Evolutionary conservation across 2,797 vertebrate species (phyloP), one percentile per base, ranked within the genome.

Genomic region (Alectoris magna): DNA sequence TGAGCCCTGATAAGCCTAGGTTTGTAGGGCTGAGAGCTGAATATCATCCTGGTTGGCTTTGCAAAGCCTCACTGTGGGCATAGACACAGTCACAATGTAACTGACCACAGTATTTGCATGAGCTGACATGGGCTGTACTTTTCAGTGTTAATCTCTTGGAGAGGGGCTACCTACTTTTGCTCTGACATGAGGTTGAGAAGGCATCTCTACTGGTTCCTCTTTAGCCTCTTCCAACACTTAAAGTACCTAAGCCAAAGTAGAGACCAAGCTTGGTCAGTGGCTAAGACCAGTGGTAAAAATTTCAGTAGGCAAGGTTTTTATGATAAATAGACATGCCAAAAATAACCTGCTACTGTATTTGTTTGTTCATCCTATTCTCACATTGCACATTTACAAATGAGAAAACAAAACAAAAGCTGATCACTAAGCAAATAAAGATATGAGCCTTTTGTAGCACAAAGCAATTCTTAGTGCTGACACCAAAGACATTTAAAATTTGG

Each of bases 71-170:
- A 3, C 11, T 13, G 36, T 44, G 49, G 36, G 26, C 36, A 27
- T 0, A 1, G n/a, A 21, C 24, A 31, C 48, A 55, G 59, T 4
- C 10, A 58, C 15, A 4, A 3, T 6, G 34, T 64, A 78, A 31
- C 41, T 82, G 46, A 39, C 29, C 27, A 9, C 36, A 68, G 36
- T 24, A 16, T 44, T 86, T 75, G 41, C 11, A 62, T 6, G 3
- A 17, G 56, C 39, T 0, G 4, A 38, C 22, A 4, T 43, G 75
- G 64, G 5, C 22, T 72, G 41, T 38, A 55, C 15, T 69, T 75
- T 68, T 68, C 27, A 41, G 53, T 26, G n/a, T 36, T n/a, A 34
- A 29, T 13, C 31, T 31, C 55, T 27, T 1, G 1, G 23, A 75
- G 38, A 84, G 63, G 46, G 29, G 3, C 7, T 44, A 34, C 48